Evolutionary conservation across 1,140 invertebrate genomes (phyloP).

Genomic region (Diachasmimorpha longicaudata): DNA sequence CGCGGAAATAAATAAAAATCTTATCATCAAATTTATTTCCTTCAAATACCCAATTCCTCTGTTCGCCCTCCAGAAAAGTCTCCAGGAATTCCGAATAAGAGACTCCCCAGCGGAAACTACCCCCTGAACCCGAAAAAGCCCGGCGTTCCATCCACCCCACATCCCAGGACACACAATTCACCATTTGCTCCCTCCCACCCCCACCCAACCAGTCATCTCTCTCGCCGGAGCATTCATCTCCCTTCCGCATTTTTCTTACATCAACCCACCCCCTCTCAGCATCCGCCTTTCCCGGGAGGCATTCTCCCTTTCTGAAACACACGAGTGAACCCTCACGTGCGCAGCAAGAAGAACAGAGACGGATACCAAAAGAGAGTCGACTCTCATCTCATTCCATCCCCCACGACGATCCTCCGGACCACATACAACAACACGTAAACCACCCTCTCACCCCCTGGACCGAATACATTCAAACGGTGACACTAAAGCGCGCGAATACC

Average conservation of each 20-base stretch:
- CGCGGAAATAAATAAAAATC: no score
- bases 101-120: neutral
- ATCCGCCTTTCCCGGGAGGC: constrained; percentile 10
- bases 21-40: no score
- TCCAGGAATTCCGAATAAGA: neutral
- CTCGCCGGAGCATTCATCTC: constrained; percentile 18
- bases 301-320: constrained; percentile 4
- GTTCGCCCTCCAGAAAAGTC: neutral
- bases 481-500: constrained; percentile 11
- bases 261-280: constrained; percentile 18
- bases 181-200: neutral
- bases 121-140: constrained; percentile 6
- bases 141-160: neutral
- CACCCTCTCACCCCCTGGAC: neutral
- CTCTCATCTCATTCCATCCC: constrained; percentile 4
- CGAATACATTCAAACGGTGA: neutral
- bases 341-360: neutral
- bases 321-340: neutral
- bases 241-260: constrained; percentile 37
- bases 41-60: neutral
- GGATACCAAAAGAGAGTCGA: neutral
- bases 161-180: constrained; percentile 42
- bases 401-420: neutral
- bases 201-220: constrained; percentile 14
- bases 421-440: constrained; percentile 15